phyloP scores from a whole-genome alignment of 2,797 vertebrate genomes.

The Orestias chungarensis region DNA sequence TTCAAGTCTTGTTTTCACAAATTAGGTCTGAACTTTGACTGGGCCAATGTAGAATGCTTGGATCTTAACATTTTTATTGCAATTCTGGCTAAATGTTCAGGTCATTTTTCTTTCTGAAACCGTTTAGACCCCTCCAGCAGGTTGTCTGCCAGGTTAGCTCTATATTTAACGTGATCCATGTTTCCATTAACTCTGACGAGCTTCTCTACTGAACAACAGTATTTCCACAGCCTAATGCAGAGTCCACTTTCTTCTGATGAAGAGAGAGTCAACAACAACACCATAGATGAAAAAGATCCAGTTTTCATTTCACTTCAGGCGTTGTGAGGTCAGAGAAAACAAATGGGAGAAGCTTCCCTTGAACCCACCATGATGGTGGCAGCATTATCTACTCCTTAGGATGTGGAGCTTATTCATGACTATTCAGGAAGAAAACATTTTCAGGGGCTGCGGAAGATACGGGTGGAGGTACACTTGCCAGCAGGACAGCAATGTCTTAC shows the following conservation, averaged over 20 bases:
- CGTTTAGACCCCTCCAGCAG: not conserved
- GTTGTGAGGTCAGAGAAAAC: too few relatives aligned
- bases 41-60: too few relatives aligned
- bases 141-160: too few relatives aligned
- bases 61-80: not conserved
- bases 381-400: too few relatives aligned
- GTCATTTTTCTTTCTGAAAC: not conserved
- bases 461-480: not conserved
- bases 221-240: not conserved
- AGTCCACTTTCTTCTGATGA: not conserved
- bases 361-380: too few relatives aligned
- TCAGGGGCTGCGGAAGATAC: not conserved
- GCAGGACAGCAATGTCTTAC: not conserved
- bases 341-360: too few relatives aligned
- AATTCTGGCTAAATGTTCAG: not conserved
- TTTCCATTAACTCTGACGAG: too few relatives aligned
- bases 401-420: not conserved
- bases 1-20: too few relatives aligned
- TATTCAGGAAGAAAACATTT: not conserved
- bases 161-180: too few relatives aligned
- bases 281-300: not conserved
- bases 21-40: too few relatives aligned
- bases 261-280: not conserved
- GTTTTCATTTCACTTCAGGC: not conserved
- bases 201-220: not conserved